A percentile compares a stretch with the other conserved stretches of the same genome.
phyloP scores from a whole-genome alignment of 1,140 invertebrate species.

The Phthorimaea operculella region DNA sequence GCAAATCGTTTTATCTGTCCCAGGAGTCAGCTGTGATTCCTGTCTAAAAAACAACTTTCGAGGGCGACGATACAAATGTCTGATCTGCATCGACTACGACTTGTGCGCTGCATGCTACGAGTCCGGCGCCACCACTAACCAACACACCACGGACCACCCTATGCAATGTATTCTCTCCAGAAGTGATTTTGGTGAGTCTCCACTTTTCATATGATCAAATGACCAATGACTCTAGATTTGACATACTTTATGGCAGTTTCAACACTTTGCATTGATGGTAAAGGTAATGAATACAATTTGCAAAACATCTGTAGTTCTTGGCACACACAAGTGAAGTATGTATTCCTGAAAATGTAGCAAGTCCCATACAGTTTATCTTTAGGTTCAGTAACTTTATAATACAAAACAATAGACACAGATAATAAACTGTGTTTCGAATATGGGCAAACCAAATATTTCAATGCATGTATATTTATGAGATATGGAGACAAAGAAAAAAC shows the following conservation, averaged over 20 bases:
- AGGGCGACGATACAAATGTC: slow-evolving; percentile 97
- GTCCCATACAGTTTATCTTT: too few species aligned
- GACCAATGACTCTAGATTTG: neutral
- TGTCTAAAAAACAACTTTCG: slow-evolving; percentile 98
- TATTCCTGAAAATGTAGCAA: too few species aligned
- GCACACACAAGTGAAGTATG: too few species aligned
- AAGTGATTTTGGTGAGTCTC: slow-evolving; percentile 88
- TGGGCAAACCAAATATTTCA: too few species aligned
- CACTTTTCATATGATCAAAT: slow-evolving; percentile 15
- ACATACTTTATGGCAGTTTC: neutral
- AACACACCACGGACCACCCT: slow-evolving; percentile 95
- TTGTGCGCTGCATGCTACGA: slow-evolving; percentile 97
- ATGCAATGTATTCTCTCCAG: slow-evolving; percentile 98
- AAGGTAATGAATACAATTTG: too few species aligned
- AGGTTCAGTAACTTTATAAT: too few species aligned
- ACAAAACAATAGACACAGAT: too few species aligned
- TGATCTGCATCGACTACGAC: slow-evolving; percentile 99
- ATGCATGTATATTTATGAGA: too few species aligned
- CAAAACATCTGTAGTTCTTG: too few species aligned
- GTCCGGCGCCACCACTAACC: slow-evolving; percentile 90
- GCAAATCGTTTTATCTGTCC: neutral
- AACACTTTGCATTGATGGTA: too few species aligned
- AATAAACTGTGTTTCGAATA: too few species aligned
- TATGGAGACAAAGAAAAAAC: too few species aligned
- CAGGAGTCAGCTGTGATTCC: slow-evolving; percentile 98